Conservation (phyloP, 37 sponge, comb jelly and placozoan genomes). For the Ephydatia muelleri region DNA sequence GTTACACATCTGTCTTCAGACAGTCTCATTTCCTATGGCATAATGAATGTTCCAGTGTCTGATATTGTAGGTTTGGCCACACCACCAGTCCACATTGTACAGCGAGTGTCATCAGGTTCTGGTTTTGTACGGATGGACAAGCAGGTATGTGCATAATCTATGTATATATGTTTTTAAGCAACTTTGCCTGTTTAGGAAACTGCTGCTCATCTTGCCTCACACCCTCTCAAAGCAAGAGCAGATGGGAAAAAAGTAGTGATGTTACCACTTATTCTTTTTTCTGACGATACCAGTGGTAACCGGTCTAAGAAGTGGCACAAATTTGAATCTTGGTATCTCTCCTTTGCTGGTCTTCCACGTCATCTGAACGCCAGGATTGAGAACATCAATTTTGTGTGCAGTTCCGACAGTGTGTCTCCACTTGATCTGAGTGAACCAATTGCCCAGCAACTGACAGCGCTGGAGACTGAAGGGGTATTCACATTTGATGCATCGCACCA, state of each 20-base stretch:
- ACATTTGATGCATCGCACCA: not conserved
- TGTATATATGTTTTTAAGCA: too few relatives aligned
- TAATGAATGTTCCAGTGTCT: too few relatives aligned
- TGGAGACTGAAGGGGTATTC: not conserved
- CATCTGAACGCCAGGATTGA: not conserved
- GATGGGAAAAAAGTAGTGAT: slow-evolving; percentile 7
- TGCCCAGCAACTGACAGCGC: not conserved
- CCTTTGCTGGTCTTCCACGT: slow-evolving; percentile 18
- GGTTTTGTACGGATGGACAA: too few relatives aligned
- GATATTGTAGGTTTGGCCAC: too few relatives aligned
- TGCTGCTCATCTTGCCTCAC: not conserved
- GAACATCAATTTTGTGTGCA: slow-evolving; percentile 1
- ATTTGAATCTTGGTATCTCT: slow-evolving; percentile 22
- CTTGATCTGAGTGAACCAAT: not conserved
- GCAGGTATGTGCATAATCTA: too few relatives aligned
- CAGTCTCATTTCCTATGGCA: too few relatives aligned
- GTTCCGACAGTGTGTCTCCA: not conserved
- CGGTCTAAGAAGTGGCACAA: slow-evolving; percentile 18
- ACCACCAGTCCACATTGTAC: too few relatives aligned
- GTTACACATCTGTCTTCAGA: too few relatives aligned
- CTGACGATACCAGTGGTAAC: slow-evolving; percentile 28
- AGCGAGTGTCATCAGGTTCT: too few relatives aligned
- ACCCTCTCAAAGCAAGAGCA: slow-evolving; percentile 1
- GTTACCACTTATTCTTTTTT: slow-evolving; percentile 6
- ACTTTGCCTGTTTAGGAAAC: not conserved